Evolutionary conservation across 2,888 invertebrate species (phyloP).

Genomic region (Tipula vernalis): DNA sequence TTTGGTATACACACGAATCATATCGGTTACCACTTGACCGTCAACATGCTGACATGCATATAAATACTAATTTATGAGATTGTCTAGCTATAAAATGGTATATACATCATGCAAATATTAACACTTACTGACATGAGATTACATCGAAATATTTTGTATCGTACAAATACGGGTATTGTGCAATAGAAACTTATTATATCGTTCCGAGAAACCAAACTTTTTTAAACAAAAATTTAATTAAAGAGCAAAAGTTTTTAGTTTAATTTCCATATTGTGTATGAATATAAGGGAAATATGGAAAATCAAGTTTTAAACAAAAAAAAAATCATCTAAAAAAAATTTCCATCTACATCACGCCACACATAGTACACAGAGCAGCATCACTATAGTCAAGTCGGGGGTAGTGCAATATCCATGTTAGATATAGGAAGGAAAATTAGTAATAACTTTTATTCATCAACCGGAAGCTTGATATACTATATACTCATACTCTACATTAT

Average conservation of each 20-base stretch:
- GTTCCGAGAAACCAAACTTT: neutral
- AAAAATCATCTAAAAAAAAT: neutral
- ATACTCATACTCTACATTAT: neutral
- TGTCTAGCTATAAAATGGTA: neutral
- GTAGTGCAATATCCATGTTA: neutral
- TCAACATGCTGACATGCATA: neutral
- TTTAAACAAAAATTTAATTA: neutral
- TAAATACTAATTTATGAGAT: neutral
- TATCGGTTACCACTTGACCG: neutral
- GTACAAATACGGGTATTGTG: neutral
- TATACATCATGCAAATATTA: neutral
- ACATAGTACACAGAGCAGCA: neutral
- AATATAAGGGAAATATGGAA: neutral
- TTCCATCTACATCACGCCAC: neutral
- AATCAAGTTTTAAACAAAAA: neutral
- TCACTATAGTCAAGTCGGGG: neutral
- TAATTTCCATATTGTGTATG: neutral
- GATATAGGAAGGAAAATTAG: neutral
- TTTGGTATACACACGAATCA: neutral
- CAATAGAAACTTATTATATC: neutral
- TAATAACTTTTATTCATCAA: constrained; percentile 4
- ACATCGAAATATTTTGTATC: neutral
- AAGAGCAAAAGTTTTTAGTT: neutral
- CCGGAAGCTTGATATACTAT: neutral
- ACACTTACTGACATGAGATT: neutral